A percentile compares a stretch with the other conserved stretches of the same genome.
phyloP scores from a whole-genome alignment of 2,113 vertebrate species.

The Ceuthmochares aereus region DNA sequence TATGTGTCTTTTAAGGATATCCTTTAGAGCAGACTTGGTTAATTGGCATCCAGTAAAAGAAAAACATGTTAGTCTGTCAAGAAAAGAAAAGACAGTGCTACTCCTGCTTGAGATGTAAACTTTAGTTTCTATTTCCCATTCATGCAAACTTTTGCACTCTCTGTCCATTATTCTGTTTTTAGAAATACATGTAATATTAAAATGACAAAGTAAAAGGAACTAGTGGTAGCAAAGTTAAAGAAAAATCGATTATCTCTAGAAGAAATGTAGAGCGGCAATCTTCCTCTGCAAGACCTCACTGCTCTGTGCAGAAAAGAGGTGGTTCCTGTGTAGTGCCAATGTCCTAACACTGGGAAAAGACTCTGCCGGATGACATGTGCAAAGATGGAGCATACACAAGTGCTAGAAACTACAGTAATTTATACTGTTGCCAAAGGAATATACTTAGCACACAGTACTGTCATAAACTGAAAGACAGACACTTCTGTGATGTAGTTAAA shows the following conservation, averaged over 20 bases:
- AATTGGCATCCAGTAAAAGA: neutral
- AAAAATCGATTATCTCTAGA: neutral
- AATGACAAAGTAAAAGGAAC: neutral
- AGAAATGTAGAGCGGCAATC: neutral
- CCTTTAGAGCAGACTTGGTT: neutral
- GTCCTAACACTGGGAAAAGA: neutral
- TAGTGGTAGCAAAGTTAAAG: neutral
- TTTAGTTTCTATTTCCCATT: neutral
- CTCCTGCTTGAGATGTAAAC: neutral
- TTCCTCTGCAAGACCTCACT: neutral
- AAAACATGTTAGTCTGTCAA: neutral
- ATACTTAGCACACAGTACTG: neutral
- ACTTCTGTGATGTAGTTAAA: neutral
- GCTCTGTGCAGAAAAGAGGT: neutral
- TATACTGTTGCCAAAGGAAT: neutral
- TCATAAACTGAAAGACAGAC: neutral
- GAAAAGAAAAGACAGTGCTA: neutral
- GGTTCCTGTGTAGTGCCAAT: rapidly evolving
- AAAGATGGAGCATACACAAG: neutral
- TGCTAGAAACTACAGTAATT: neutral
- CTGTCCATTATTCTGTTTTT: neutral
- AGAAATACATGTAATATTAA: neutral
- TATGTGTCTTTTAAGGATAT: neutral
- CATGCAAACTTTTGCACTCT: neutral
- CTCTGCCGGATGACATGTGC: neutral